Conservation (phyloP, 2,113 vertebrate species). For the Anhinga rufa region DNA sequence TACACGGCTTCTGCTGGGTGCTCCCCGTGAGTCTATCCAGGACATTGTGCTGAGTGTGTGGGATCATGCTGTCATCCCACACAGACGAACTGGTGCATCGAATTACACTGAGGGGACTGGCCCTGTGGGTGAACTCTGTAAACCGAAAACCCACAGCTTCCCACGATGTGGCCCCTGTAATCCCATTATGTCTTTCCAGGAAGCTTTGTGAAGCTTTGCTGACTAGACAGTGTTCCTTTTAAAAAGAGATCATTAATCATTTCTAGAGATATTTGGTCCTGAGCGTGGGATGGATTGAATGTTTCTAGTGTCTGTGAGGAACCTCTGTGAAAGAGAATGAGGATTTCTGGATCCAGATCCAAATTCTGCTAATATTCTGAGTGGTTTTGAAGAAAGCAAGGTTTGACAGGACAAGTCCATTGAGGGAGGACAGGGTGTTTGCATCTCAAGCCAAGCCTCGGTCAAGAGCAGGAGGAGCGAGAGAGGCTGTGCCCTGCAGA, state of each 20-base stretch:
- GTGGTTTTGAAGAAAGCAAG: not conserved
- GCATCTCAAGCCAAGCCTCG: not conserved
- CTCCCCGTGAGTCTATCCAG: not conserved
- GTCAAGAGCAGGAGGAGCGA: not conserved
- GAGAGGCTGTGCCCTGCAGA: not conserved
- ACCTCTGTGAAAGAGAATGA: not conserved
- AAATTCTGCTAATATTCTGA: not conserved
- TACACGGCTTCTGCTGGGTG: not conserved
- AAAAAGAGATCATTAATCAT: not conserved
- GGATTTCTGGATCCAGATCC: not conserved
- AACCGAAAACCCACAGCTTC: rapidly evolving
- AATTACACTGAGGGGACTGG: not conserved
- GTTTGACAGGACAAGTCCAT: not conserved
- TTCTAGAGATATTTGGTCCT: not conserved
- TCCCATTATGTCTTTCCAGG: not conserved
- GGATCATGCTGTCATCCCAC: not conserved
- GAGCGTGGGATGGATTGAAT: rapidly evolving
- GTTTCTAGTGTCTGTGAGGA: not conserved
- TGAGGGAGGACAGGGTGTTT: not conserved
- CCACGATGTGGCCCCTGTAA: not conserved
- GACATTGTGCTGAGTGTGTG: not conserved
- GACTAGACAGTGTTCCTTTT: not conserved
- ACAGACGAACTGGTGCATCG: not conserved
- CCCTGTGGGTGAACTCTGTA: not conserved
- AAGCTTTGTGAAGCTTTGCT: not conserved